phyloP scores from a whole-genome alignment of 2,888 invertebrate species.

The Mechanitis mazaeus region DNA sequence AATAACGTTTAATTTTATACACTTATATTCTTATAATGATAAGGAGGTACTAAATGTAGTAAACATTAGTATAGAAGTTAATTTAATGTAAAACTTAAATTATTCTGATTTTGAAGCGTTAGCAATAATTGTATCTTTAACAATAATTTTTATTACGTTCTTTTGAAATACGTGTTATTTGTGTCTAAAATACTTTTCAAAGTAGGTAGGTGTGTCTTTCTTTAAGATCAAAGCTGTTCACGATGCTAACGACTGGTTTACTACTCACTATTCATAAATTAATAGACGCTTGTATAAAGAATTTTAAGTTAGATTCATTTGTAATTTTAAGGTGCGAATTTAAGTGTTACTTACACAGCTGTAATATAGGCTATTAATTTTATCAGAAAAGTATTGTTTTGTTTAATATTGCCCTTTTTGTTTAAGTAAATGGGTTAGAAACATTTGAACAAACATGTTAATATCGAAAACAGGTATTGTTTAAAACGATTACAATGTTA shows the following conservation, averaged over 20 bases:
- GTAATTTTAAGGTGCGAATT: background rate
- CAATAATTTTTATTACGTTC: too few species aligned
- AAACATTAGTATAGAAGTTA: too few species aligned
- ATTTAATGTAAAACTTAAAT: too few species aligned
- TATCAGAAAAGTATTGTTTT: too few species aligned
- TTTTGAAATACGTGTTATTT: too few species aligned
- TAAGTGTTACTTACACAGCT: background rate
- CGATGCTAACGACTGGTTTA: slow-evolving; percentile 1
- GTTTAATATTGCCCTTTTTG: slow-evolving; percentile 34
- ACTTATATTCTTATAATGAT: slow-evolving; percentile 24
- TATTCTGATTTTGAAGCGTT: too few species aligned
- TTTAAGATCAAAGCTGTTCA: background rate
- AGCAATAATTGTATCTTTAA: too few species aligned
- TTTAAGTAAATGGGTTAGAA: slow-evolving; percentile 42
- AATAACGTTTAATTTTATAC: slow-evolving; percentile 24
- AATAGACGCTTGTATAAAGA: background rate
- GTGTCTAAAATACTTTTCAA: too few species aligned
- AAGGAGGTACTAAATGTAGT: too few species aligned
- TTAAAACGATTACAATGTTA: too few species aligned
- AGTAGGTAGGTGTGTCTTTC: too few species aligned
- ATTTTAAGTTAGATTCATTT: background rate
- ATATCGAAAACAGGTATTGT: slow-evolving; percentile 12
- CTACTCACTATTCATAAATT: background rate
- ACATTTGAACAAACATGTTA: slow-evolving; percentile 44
- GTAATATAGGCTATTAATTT: background rate